Conservation (phyloP, 2,797 vertebrate genomes). For the Squalus acanthias region DNA sequence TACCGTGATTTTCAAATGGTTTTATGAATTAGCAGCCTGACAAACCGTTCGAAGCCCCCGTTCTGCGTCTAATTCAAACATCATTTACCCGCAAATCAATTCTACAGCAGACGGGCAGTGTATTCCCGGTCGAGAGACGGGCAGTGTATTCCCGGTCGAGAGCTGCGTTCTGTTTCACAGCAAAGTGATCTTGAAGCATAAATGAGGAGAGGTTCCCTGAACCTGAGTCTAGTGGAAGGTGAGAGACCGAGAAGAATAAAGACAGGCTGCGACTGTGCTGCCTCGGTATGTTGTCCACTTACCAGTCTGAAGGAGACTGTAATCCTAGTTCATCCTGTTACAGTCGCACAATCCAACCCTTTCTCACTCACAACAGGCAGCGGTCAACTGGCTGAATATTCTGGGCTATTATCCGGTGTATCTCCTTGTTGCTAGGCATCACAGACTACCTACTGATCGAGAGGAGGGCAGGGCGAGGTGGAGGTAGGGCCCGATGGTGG, state of each 20-base stretch:
- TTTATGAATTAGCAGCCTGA: neutral
- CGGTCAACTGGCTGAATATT: neutral
- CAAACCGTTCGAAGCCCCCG: neutral
- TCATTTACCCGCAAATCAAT: neutral
- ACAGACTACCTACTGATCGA: neutral
- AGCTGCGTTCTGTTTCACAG: neutral
- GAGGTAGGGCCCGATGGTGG: neutral
- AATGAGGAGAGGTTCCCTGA: neutral
- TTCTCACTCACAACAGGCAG: neutral
- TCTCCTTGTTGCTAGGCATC: neutral
- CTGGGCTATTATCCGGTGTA: neutral
- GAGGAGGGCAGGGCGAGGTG: neutral
- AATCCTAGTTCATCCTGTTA: neutral
- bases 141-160: neutral
- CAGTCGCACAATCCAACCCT: neutral
- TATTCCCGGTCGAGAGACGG: too few relatives aligned
- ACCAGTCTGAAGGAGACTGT: neutral
- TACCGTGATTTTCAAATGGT: neutral
- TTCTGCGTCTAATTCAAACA: neutral
- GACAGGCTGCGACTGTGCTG: neutral
- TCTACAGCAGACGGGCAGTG: neutral
- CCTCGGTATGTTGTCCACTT: neutral
- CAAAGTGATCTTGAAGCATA: neutral
- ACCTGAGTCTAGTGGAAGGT: neutral
- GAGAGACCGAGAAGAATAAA: neutral